Conservation (phyloP, 2,888 invertebrate species). For the Eupithecia inturbata region DNA sequence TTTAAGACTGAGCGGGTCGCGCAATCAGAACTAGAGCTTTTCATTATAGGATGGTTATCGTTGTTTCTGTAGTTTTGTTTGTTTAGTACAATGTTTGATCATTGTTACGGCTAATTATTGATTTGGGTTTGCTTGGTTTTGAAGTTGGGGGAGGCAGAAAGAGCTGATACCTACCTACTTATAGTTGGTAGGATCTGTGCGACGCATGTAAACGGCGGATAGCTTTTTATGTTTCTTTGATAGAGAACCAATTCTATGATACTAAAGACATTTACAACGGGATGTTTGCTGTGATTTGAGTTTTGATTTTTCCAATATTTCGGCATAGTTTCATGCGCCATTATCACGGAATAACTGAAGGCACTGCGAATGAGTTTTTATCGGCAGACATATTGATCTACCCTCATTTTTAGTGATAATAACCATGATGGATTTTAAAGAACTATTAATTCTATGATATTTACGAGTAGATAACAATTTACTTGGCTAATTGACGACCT, state of each 20-base stretch:
- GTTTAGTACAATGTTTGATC: constrained; percentile 59
- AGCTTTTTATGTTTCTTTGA: neutral
- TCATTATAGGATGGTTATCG: constrained; percentile 81
- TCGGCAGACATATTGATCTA: too few species aligned
- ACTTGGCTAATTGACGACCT: neutral
- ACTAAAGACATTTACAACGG: too few species aligned
- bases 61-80: constrained; percentile 70
- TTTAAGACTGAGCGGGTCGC: constrained; percentile 78
- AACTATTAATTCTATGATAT: neutral
- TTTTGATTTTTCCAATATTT: too few species aligned
- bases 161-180: neutral
- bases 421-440: too few species aligned
- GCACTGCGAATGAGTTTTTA: too few species aligned
- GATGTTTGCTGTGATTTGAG: too few species aligned
- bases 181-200: neutral
- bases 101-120: constrained; percentile 47
- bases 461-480: neutral
- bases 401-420: too few species aligned
- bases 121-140: constrained; percentile 49
- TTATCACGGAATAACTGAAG: too few species aligned
- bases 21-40: constrained; percentile 80
- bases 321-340: too few species aligned
- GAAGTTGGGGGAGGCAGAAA: constrained; percentile 22
- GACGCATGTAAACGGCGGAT: neutral
- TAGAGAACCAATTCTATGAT: neutral